Evolutionary conservation across 2,113 vertebrate species (phyloP).

Genomic region (Hypocryptadius cinnamomeus): DNA sequence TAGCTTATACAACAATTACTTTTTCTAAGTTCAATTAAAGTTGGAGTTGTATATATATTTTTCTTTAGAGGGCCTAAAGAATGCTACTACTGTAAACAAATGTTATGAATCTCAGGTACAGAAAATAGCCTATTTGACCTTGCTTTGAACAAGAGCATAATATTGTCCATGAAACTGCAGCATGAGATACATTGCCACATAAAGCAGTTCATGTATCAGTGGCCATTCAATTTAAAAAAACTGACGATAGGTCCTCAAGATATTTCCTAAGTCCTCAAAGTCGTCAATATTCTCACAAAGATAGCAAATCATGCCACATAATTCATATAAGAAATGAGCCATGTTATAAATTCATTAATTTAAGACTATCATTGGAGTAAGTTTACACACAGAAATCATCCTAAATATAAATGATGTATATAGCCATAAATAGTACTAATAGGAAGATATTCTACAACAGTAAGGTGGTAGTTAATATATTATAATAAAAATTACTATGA

Average conservation of each 20-base stretch:
- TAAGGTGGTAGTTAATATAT: conserved; percentile 6
- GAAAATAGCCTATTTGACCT: background rate
- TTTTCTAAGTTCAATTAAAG: background rate
- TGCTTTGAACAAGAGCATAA: background rate
- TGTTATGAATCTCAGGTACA: background rate
- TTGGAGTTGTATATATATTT: background rate
- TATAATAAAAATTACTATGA: background rate
- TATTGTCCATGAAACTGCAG: background rate
- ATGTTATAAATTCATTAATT: background rate
- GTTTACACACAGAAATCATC: conserved; percentile 12
- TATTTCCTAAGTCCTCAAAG: background rate
- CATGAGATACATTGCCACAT: background rate
- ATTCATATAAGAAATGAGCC: background rate
- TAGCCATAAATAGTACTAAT: background rate
- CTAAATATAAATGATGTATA: conserved; percentile 9
- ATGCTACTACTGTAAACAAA: background rate
- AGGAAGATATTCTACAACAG: background rate
- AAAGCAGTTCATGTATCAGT: background rate
- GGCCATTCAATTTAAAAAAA: background rate
- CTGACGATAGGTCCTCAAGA: background rate
- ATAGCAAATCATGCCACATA: background rate
- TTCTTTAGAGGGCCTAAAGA: background rate
- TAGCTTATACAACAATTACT: background rate
- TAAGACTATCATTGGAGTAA: background rate
- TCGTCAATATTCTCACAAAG: background rate